Conservation (phyloP, 2,888 invertebrate genomes). For the Drosophila paramelanica region DNA sequence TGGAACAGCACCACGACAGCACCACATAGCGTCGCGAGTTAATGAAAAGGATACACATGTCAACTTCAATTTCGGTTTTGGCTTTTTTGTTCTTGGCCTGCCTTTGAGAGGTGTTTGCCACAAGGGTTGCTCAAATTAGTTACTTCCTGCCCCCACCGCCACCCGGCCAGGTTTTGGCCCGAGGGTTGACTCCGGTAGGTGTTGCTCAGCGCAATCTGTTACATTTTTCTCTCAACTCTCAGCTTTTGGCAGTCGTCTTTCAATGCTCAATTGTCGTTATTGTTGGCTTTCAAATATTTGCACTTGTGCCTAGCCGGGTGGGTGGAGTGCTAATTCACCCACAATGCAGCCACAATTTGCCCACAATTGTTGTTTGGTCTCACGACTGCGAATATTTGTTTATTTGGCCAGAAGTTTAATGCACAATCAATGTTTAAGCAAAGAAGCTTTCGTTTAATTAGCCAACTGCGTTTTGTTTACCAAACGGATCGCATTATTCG, state of each 20-base stretch:
- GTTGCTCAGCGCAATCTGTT: conserved; percentile 81
- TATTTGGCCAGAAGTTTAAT: conserved; percentile 70
- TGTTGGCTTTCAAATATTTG: conserved; percentile 74
- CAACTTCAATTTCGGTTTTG: conserved; percentile 81
- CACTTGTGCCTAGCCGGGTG: conserved; percentile 54
- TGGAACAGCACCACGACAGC: conserved; percentile 40
- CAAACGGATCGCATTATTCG: conserved; percentile 27
- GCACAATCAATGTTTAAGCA: conserved; percentile 69
- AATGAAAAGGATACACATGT: conserved; percentile 85
- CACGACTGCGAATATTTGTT: conserved; percentile 23
- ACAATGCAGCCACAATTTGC: conserved; percentile 65
- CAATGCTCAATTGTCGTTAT: conserved; percentile 50
- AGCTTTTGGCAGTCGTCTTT: conserved; percentile 3
- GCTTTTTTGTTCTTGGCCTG: conserved; percentile 30
- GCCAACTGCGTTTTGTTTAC: conserved; percentile 61
- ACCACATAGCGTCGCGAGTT: conserved; percentile 76
- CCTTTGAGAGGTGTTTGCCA: conserved; percentile 62
- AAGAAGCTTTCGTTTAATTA: conserved; percentile 66
- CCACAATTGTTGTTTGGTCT: conserved; percentile 43
- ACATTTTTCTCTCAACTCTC: conserved; percentile 68
- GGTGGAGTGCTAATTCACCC: conserved; percentile 58
- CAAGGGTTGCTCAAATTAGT: conserved; percentile 78
- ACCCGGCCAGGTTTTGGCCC: conserved; percentile 22
- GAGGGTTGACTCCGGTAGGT: conserved; percentile 73
- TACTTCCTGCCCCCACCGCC: conserved; percentile 55